Evolutionary conservation across 2,888 invertebrate genomes (phyloP).

Genomic region (Micoletzkya japonica): DNA sequence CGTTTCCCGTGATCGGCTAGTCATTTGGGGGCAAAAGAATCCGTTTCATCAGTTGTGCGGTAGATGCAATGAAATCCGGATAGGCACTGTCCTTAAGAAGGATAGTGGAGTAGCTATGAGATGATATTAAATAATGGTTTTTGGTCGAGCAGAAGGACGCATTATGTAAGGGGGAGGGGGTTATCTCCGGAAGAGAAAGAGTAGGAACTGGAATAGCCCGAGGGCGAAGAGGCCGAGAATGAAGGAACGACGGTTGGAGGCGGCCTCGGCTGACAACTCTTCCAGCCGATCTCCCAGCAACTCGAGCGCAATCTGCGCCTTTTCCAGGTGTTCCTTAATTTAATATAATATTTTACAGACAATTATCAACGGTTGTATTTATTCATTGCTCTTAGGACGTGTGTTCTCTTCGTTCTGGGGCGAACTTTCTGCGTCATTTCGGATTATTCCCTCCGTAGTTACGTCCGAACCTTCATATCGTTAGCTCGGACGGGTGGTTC

Average conservation of each 20-base stretch:
- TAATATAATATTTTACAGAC: no score
- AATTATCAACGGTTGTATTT: no score
- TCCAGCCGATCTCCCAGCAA: constrained; percentile 9
- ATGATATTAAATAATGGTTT: not conserved
- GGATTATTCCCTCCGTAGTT: not conserved
- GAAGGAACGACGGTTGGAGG: not conserved
- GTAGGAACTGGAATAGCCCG: constrained; percentile 18
- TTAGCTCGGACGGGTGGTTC: not conserved
- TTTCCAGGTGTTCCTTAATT: constrained; percentile 13
- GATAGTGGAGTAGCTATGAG: not conserved
- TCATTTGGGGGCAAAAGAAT: no score
- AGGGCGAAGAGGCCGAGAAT: constrained; percentile 7
- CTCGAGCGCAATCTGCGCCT: not conserved
- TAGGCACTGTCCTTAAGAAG: no score
- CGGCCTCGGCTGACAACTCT: not conserved
- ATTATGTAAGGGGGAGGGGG: not conserved
- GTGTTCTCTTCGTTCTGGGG: not conserved
- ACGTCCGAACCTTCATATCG: constrained; percentile 22
- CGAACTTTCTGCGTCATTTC: not conserved
- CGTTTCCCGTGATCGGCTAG: no score
- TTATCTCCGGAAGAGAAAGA: constrained; percentile 20
- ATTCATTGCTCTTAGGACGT: no score
- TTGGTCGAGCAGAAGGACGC: not conserved
- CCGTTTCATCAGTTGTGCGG: no score
- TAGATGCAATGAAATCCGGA: not conserved